These are phyloP conservation scores for Ranitomeya imitator DNA, from an alignment of 2,113 vertebrate genomes.

Conservation along the genomic window DNA sequence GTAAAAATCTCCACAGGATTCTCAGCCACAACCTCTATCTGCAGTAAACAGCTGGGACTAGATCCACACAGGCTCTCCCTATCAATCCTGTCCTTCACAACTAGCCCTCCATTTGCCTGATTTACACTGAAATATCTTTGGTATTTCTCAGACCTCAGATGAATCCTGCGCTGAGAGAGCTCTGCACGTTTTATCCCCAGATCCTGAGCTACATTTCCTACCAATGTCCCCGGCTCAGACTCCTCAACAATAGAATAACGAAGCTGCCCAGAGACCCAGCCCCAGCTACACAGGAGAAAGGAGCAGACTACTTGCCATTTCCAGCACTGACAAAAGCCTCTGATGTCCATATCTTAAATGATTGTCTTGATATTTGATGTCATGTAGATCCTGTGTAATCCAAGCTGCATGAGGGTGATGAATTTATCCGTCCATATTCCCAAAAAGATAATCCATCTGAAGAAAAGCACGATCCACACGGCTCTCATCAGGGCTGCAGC, in stretches of 20 bases:
- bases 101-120: conserved; percentile 71
- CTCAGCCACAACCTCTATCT: conserved; percentile 76
- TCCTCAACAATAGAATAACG: conserved; percentile 78
- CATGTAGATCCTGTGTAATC: conserved; percentile 33
- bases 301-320: conserved; percentile 54
- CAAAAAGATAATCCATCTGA: conserved; percentile 61
- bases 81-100: conserved; percentile 73
- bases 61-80: conserved; percentile 77
- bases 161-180: conserved; percentile 70
- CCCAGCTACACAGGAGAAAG: conserved; percentile 34
- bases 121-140: conserved; percentile 73
- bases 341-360: conserved; percentile 69
- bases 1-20: conserved; percentile 75
- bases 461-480: background rate
- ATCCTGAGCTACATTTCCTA: conserved; percentile 79
- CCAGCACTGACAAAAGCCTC: conserved; percentile 64
- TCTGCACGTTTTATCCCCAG: conserved; percentile 77
- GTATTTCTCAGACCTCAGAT: conserved; percentile 73
- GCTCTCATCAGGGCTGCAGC: background rate
- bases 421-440: conserved; percentile 41
- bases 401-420: background rate
- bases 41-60: conserved; percentile 71
- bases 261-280: conserved; percentile 31
- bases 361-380: background rate
- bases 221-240: conserved; percentile 75